phyloP scores from a whole-genome alignment of 2,797 vertebrate species.

The Silurus aristotelis region DNA sequence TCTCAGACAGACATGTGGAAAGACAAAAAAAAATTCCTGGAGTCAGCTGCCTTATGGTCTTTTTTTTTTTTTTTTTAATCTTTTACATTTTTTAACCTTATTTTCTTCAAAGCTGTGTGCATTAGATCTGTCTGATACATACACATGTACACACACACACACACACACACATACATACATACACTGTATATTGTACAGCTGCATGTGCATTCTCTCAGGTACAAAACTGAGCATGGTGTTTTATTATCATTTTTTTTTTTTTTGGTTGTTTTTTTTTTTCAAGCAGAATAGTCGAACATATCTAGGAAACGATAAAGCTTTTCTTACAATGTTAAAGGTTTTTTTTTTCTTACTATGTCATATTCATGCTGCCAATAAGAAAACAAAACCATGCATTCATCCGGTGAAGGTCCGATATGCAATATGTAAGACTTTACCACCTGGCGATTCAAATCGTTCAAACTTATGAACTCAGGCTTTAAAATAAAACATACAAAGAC shows the following conservation, averaged over 20 bases:
- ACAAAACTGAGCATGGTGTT: conserved; percentile 47
- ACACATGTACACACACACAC: not conserved
- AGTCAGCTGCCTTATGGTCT: conserved; percentile 51
- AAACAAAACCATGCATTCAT: conserved; percentile 23
- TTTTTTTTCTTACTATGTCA: conserved; percentile 12
- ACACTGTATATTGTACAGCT: conserved; percentile 46
- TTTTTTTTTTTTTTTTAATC: not conserved
- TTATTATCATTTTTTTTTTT: conserved; percentile 9
- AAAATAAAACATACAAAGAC: conserved; percentile 38
- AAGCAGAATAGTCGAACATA: conserved; percentile 24
- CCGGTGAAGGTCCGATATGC: conserved; percentile 42
- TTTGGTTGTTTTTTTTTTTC: not conserved
- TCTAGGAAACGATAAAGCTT: conserved; percentile 2
- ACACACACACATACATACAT: conserved; percentile 23
- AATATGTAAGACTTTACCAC: conserved; percentile 29
- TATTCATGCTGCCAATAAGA: conserved; percentile 45
- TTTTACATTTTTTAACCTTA: not conserved
- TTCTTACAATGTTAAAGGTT: not conserved
- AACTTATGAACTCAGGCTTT: conserved; percentile 45
- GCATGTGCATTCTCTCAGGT: conserved; percentile 53
- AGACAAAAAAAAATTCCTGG: conserved; percentile 35
- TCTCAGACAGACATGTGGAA: conserved; percentile 43
- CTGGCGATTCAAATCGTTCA: not conserved
- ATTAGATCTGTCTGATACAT: conserved; percentile 36
- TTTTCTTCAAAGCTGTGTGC: conserved; percentile 25